Percentiles rank a stretch among this genome's conserved stretches.
These are phyloP conservation scores for Alouatta caraya DNA, from an alignment of 2,797 vertebrate species.

Conservation along the genomic window DNA sequence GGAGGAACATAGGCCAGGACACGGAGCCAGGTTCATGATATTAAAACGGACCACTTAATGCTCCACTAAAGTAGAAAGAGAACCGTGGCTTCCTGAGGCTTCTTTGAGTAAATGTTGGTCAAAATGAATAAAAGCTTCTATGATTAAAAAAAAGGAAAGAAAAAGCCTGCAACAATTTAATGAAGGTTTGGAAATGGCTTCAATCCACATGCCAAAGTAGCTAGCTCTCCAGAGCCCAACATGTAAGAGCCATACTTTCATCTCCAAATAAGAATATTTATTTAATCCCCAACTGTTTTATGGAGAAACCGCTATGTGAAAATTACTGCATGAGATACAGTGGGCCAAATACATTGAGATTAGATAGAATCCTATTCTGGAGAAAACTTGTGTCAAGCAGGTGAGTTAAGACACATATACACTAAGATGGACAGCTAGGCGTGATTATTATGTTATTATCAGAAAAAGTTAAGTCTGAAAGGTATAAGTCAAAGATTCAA, in stretches of 20 bases:
- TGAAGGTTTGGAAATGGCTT: slow-evolving; percentile 30
- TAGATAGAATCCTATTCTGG: background rate
- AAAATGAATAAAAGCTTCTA: background rate
- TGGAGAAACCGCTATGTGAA: background rate
- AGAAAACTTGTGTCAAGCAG: background rate
- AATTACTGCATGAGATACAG: background rate
- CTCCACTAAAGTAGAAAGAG: background rate
- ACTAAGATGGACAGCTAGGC: background rate
- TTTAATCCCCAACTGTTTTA: background rate
- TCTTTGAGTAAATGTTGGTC: background rate
- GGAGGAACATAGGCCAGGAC: background rate
- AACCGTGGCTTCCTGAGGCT: background rate
- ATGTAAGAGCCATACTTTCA: background rate
- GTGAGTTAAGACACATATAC: background rate
- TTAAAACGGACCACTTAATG: background rate
- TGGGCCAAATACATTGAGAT: background rate
- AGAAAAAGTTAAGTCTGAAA: slow-evolving; percentile 15
- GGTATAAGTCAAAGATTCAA: background rate
- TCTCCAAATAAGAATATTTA: background rate
- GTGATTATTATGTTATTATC: background rate
- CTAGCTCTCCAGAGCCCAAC: background rate
- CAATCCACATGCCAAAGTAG: background rate
- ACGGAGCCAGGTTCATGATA: background rate
- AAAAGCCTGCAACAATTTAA: background rate
- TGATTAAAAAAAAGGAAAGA: background rate